Evolutionary conservation across 2,888 invertebrate genomes (phyloP).

Genomic region (Rhimphoctona megacephalus): DNA sequence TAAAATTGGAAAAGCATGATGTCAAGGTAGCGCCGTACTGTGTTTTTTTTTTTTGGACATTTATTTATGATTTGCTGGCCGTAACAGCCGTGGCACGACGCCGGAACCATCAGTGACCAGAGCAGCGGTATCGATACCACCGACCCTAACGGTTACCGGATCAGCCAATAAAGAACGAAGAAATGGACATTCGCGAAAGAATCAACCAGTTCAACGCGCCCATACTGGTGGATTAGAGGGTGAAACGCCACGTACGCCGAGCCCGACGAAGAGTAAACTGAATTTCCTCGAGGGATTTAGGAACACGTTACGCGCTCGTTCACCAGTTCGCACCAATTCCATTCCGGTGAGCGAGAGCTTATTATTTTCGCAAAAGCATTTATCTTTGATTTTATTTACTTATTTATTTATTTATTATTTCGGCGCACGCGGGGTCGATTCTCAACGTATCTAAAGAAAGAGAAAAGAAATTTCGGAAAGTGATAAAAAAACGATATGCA

Average conservation of each 20-base stretch:
- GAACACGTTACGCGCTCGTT: conserved; percentile 86
- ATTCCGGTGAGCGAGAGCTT: conserved; percentile 80
- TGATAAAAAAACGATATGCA: conserved; percentile 41
- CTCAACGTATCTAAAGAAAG: conserved; percentile 34
- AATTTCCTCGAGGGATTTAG: conserved; percentile 88
- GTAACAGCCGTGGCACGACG: conserved; percentile 81
- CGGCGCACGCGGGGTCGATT: conserved; percentile 7
- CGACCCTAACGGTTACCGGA: conserved; percentile 76
- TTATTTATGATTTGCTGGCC: conserved; percentile 83
- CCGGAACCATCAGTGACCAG: conserved; percentile 77
- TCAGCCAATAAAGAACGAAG: conserved; percentile 76
- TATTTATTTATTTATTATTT: background rate
- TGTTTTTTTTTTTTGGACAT: conserved; percentile 68
- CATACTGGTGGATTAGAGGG: conserved; percentile 76
- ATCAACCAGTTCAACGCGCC: conserved; percentile 77
- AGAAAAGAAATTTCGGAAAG: conserved; percentile 23
- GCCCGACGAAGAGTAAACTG: conserved; percentile 85
- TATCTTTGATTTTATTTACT: conserved; percentile 33
- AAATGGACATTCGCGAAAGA: conserved; percentile 72
- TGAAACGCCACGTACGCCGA: conserved; percentile 81
- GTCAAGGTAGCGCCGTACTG: conserved; percentile 51
- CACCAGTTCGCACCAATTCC: conserved; percentile 82
- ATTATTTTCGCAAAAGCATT: conserved; percentile 37
- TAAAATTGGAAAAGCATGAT: background rate
- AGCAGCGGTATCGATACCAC: conserved; percentile 76